Evolutionary conservation across 1,140 invertebrate genomes (phyloP).

Genomic region (Drosophila cardini): DNA sequence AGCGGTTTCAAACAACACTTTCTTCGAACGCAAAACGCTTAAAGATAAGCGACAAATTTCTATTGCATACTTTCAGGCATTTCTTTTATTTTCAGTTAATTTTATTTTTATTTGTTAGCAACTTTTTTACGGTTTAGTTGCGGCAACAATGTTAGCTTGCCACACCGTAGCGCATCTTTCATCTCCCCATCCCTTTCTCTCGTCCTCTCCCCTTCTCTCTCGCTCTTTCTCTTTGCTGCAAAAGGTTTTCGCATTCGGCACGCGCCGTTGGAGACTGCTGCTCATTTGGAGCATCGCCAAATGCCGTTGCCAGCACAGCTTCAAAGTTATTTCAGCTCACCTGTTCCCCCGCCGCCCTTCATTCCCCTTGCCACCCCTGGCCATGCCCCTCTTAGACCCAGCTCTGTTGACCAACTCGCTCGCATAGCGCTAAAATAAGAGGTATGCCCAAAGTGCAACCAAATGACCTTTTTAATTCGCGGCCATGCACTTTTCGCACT

Average conservation of each 20-base stretch:
- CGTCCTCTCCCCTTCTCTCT: neutral
- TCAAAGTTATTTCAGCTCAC: constrained; percentile 56
- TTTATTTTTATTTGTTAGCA: constrained; percentile 14
- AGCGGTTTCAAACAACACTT: neutral
- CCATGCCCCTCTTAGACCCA: neutral
- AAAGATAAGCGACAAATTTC: neutral
- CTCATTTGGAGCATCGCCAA: constrained; percentile 74
- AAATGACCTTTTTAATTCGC: constrained; percentile 83
- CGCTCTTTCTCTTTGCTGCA: neutral
- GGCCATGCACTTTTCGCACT: constrained; percentile 72
- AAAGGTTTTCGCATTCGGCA: constrained; percentile 55
- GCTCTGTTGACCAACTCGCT: no score
- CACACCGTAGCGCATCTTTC: constrained; percentile 19
- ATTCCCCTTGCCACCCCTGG: neutral
- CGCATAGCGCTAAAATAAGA: constrained; percentile 6
- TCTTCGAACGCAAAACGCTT: neutral
- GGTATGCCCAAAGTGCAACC: constrained; percentile 71
- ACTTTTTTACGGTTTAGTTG: constrained; percentile 9
- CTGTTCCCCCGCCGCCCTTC: neutral
- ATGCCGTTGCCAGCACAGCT: constrained; percentile 37
- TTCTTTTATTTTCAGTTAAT: constrained; percentile 3
- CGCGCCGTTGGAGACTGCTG: constrained; percentile 63
- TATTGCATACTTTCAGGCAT: constrained; percentile 17
- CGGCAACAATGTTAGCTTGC: constrained; percentile 39
- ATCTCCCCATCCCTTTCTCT: neutral